These are phyloP conservation scores for Drosophila virilis DNA, from an alignment of 1,140 invertebrate species.

Conservation along the genomic window DNA sequence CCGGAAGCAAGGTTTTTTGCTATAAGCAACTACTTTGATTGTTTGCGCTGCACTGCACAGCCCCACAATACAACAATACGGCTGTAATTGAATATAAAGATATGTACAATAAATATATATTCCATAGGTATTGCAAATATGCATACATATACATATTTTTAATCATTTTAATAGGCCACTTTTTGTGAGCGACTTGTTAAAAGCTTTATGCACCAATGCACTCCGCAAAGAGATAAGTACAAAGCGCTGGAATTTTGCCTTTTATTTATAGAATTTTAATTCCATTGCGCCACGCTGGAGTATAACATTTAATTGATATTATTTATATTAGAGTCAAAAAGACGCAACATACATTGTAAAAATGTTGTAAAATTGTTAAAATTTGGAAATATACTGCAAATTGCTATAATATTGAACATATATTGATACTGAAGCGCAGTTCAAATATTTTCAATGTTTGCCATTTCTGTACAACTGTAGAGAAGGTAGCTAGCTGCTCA, in stretches of 20 bases:
- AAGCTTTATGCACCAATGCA: conserved; percentile 65
- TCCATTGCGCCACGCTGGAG: conserved; percentile 6
- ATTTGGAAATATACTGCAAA: too few species aligned
- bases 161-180: conserved; percentile 76
- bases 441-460: background rate
- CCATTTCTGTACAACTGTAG: background rate
- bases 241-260: conserved; percentile 27
- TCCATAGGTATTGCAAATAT: background rate
- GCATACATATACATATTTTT: conserved; percentile 39
- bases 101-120: background rate
- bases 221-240: conserved; percentile 32
- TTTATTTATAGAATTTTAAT: conserved; percentile 61
- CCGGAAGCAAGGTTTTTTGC: conserved; percentile 53
- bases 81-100: conserved; percentile 7
- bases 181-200: conserved; percentile 54
- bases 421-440: background rate
- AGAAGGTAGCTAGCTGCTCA: background rate
- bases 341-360: background rate
- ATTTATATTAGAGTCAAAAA: conserved; percentile 21
- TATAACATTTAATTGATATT: conserved; percentile 52
- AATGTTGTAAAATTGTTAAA: background rate
- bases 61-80: conserved; percentile 4
- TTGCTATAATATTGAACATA: background rate
- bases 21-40: conserved; percentile 64
- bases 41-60: conserved; percentile 54